Conservation (phyloP, 2,888 invertebrate species). For the Dinocampus coccinellae region DNA sequence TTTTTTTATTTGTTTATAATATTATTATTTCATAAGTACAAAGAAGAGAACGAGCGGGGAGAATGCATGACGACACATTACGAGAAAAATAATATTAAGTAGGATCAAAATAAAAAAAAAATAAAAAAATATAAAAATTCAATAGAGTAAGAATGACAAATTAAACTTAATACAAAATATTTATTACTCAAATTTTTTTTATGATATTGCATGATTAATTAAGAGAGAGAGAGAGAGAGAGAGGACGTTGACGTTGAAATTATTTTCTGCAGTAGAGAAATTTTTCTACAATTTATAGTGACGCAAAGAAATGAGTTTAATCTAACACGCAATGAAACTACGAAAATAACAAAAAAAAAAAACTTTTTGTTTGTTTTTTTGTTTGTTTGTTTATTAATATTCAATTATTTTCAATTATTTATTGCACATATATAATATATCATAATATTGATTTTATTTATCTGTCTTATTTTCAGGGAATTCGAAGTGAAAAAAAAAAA, state of each 20-base stretch:
- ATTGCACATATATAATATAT: no score
- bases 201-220: slow-evolving; percentile 14
- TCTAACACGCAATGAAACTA: background rate
- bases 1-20: background rate
- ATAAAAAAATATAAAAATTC: background rate
- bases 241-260: slow-evolving; percentile 4
- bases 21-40: no score
- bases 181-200: background rate
- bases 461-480: slow-evolving; percentile 2
- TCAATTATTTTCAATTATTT: background rate
- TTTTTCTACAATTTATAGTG: background rate
- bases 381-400: background rate
- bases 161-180: background rate
- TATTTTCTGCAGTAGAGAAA: background rate
- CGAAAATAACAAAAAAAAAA: background rate
- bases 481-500: slow-evolving; percentile 24
- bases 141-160: background rate
- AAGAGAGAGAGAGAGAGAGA: background rate
- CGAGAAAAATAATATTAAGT: no score
- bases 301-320: background rate
- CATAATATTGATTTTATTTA: no score
- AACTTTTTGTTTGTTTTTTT: background rate
- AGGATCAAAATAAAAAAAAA: background rate
- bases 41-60: no score
- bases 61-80: no score